A percentile compares a stretch with the other conserved stretches of the same genome.
These are phyloP conservation scores for Cervus canadensis DNA, from an alignment of 2,113 vertebrate species.

Conservation along the genomic window DNA sequence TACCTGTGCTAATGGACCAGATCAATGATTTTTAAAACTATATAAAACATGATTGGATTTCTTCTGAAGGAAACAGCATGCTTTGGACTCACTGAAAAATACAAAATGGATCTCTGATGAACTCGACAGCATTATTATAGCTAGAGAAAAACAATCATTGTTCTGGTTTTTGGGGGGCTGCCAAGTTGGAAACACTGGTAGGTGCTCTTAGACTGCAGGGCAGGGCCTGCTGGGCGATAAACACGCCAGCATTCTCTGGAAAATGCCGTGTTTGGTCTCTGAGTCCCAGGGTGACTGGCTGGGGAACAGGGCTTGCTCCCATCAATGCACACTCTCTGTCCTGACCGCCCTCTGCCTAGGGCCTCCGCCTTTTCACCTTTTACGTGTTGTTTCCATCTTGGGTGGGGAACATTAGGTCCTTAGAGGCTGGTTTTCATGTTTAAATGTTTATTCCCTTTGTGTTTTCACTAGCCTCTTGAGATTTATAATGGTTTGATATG, in stretches of 20 bases:
- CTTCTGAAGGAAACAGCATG: constrained; percentile 3
- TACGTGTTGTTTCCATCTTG: background rate
- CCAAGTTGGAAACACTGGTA: constrained; percentile 42
- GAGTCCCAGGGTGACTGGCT: background rate
- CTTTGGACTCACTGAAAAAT: constrained; percentile 49
- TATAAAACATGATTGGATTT: background rate
- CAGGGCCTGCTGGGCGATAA: constrained; percentile 14
- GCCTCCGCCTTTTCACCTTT: background rate
- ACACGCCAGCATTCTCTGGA: background rate
- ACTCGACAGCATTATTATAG: constrained; percentile 25
- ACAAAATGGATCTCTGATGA: constrained; percentile 45
- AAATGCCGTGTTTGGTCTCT: background rate
- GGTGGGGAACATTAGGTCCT: background rate
- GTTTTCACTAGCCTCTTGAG: background rate
- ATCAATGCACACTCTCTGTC: accelerated
- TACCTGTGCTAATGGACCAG: background rate
- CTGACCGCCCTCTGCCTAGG: too few relatives aligned
- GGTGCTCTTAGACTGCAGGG: constrained; percentile 14
- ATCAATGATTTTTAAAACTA: background rate
- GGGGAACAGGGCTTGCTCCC: background rate
- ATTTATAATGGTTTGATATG: background rate
- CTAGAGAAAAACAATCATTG: constrained; percentile 59
- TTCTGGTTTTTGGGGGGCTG: constrained; percentile 36
- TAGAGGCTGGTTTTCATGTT: background rate
- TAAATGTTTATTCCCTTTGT: constrained; percentile 18